A percentile compares a stretch with the other conserved stretches of the same genome.
Conservation (phyloP, 2,113 vertebrate species). For the Semnornis frantzii region DNA sequence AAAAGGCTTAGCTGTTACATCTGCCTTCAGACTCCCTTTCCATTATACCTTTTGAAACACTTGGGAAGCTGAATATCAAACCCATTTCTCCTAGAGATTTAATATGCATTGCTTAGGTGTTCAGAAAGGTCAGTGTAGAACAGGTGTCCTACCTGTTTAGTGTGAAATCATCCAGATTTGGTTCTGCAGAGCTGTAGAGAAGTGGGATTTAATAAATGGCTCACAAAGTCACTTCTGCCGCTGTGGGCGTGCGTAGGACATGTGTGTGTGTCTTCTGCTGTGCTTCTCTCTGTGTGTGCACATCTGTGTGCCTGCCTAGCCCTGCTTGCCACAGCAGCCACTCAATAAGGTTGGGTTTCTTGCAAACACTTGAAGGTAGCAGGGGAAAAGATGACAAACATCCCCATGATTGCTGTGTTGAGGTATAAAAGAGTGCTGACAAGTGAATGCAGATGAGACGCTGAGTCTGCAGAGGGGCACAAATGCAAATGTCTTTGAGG, state of each 20-base stretch:
- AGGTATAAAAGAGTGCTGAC: slow-evolving; percentile 34
- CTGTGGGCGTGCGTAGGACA: background rate
- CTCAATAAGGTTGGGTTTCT: background rate
- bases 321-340: background rate
- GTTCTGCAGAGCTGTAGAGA: background rate
- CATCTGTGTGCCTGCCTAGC: fast-evolving
- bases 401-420: slow-evolving; percentile 46
- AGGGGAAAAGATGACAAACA: background rate
- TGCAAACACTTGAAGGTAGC: background rate
- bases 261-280: background rate
- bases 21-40: background rate
- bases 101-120: background rate
- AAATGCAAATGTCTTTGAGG: background rate
- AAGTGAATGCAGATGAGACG: background rate
- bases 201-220: background rate
- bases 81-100: background rate
- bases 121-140: background rate
- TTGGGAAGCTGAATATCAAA: background rate
- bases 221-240: background rate
- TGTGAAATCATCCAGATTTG: background rate
- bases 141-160: background rate
- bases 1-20: background rate
- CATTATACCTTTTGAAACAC: background rate
- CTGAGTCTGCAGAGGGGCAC: background rate
- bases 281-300: background rate